phyloP scores from a whole-genome alignment of 2,888 invertebrate species.

The Sesia apiformis region DNA sequence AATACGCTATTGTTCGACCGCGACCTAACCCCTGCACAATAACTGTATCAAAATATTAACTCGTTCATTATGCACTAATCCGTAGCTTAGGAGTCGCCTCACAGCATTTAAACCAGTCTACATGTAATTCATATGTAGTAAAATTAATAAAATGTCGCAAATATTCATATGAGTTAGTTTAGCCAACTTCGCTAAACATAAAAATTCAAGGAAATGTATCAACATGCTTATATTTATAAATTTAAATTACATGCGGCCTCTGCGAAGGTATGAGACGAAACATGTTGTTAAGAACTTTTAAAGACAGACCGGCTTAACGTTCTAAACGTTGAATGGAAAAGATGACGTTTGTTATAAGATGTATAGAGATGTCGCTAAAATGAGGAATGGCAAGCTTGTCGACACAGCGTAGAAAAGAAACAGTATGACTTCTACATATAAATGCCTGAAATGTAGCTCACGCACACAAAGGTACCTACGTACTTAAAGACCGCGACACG shows the following conservation, averaged over 20 bases:
- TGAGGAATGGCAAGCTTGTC: constrained; percentile 21
- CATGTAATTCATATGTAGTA: too few species aligned
- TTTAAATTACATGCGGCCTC: constrained; percentile 28
- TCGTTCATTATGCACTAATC: constrained; percentile 31
- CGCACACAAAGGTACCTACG: too few species aligned
- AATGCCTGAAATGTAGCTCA: too few species aligned
- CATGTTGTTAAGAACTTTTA: constrained; percentile 46
- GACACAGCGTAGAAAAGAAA: not conserved
- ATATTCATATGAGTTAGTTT: too few species aligned
- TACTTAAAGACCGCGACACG: too few species aligned
- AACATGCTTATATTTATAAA: constrained; percentile 33
- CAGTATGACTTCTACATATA: too few species aligned
- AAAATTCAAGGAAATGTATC: too few species aligned
- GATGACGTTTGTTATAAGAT: constrained; percentile 22
- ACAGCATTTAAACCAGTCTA: too few species aligned
- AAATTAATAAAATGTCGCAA: too few species aligned
- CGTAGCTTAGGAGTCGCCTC: constrained; percentile 8
- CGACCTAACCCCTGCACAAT: not conserved
- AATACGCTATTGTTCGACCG: not conserved
- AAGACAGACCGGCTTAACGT: constrained; percentile 26
- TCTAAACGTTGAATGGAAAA: constrained; percentile 8
- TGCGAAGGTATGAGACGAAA: constrained; percentile 29
- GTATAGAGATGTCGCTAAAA: constrained; percentile 12
- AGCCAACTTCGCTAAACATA: too few species aligned
- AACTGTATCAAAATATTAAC: constrained; percentile 26